phyloP scores from a whole-genome alignment of 2,888 invertebrate genomes.

The Chromoteleia sp. region DNA sequence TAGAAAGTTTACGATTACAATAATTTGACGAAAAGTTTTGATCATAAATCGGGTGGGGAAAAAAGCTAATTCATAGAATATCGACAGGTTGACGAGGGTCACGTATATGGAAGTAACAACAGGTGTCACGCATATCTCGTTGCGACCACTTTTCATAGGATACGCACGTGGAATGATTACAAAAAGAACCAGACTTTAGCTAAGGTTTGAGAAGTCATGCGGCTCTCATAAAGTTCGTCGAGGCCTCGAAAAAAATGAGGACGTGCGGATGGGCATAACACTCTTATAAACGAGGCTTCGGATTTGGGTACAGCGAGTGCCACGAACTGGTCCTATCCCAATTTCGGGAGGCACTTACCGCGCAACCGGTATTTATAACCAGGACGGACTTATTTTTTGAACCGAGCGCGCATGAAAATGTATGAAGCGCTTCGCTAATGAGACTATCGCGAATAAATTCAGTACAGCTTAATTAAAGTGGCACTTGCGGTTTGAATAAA shows the following conservation, averaged over 20 bases:
- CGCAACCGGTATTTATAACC: conserved; percentile 63
- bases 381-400: conserved; percentile 46
- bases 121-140: conserved; percentile 63
- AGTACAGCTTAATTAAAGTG: conserved; percentile 44
- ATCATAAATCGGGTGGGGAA: neutral
- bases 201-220: conserved; percentile 79
- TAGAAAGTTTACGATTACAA: conserved; percentile 19
- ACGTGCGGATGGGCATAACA: conserved; percentile 75
- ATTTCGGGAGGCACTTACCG: conserved; percentile 70
- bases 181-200: conserved; percentile 54
- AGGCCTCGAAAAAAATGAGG: conserved; percentile 79
- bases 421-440: conserved; percentile 41
- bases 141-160: conserved; percentile 63
- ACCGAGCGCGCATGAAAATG: conserved; percentile 39
- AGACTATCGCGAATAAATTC: conserved; percentile 38
- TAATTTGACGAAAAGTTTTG: conserved; percentile 22
- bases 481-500: conserved; percentile 6
- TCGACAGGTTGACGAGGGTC: conserved; percentile 51
- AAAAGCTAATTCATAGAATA: conserved; percentile 44
- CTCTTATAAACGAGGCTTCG: conserved; percentile 74
- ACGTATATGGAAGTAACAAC: conserved; percentile 63
- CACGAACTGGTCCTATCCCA: conserved; percentile 72
- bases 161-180: conserved; percentile 62
- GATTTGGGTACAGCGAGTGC: conserved; percentile 73
- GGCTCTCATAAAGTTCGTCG: conserved; percentile 73